Evolutionary conservation across 2,888 invertebrate species (phyloP).

Genomic region (Blera fallax): DNA sequence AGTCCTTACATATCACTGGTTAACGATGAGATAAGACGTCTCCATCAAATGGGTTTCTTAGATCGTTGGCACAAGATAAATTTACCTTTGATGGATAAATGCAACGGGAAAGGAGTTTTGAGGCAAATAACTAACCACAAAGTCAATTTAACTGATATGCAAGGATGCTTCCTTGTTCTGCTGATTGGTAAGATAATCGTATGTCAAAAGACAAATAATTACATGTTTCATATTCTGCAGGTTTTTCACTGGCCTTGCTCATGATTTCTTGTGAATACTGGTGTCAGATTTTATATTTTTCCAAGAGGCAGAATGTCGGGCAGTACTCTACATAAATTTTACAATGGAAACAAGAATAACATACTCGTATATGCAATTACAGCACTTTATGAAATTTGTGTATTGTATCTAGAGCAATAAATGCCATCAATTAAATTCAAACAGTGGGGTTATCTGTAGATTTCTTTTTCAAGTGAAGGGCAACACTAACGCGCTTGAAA

Average conservation of each 20-base stretch:
- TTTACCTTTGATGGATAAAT: slow-evolving; percentile 90
- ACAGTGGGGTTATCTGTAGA: too few relatives aligned
- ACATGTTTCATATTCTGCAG: slow-evolving; percentile 41
- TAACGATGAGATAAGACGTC: slow-evolving; percentile 89
- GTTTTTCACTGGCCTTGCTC: slow-evolving; percentile 75
- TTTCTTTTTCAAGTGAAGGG: too few relatives aligned
- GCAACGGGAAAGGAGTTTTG: slow-evolving; percentile 86
- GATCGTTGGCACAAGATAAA: slow-evolving; percentile 91
- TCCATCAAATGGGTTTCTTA: slow-evolving; percentile 93
- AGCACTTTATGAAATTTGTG: too few relatives aligned
- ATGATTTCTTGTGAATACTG: slow-evolving; percentile 76
- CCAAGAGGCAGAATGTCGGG: slow-evolving; percentile 29
- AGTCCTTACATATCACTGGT: slow-evolving; percentile 90
- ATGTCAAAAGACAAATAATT: not conserved
- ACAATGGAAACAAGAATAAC: too few relatives aligned
- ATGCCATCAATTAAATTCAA: too few relatives aligned
- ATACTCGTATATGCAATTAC: too few relatives aligned
- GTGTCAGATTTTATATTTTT: slow-evolving; percentile 74
- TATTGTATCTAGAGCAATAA: too few relatives aligned
- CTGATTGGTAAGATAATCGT: slow-evolving; percentile 85
- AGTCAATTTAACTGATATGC: slow-evolving; percentile 95
- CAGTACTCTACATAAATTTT: slow-evolving; percentile 66
- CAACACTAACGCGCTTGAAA: too few relatives aligned
- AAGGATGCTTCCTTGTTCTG: slow-evolving; percentile 94
- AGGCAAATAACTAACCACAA: slow-evolving; percentile 92